phyloP scores from a whole-genome alignment of 2,888 invertebrate species.

The Diploptera punctata region DNA sequence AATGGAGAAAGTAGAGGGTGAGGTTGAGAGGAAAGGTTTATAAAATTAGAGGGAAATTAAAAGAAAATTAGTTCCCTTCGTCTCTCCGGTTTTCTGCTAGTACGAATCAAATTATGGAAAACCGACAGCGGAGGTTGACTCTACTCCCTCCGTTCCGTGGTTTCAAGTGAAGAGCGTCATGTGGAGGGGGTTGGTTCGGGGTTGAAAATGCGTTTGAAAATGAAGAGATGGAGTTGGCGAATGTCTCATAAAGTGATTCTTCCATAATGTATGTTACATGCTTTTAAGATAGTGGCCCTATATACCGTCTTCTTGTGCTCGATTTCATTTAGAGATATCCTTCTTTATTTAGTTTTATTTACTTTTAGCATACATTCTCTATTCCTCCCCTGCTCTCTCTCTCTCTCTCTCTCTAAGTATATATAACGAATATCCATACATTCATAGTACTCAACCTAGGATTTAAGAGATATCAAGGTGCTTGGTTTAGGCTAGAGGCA shows the following conservation, averaged over 20 bases:
- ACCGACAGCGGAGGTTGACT: constrained; percentile 31
- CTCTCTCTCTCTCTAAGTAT: too few species aligned
- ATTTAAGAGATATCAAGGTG: too few species aligned
- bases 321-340: too few species aligned
- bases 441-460: too few species aligned
- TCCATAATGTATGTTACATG: too few species aligned
- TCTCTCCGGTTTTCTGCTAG: constrained; percentile 19
- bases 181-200: constrained; percentile 4
- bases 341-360: too few species aligned
- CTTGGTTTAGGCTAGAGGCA: too few species aligned
- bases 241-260: constrained; percentile 8
- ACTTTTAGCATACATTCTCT: too few species aligned
- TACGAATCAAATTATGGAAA: constrained; percentile 37
- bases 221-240: neutral
- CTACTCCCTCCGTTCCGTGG: constrained; percentile 1
- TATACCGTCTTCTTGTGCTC: too few species aligned
- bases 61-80: constrained; percentile 40
- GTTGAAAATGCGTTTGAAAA: neutral
- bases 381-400: too few species aligned
- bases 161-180: neutral
- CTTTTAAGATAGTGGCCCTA: too few species aligned
- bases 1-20: constrained; percentile 8
- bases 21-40: constrained; percentile 33
- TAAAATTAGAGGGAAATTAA: constrained; percentile 40
- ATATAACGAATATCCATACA: too few species aligned